Evolutionary conservation across 2,888 invertebrate species (phyloP), one percentile per base, ranked within the genome.

Genomic region (Diplazon laetatorius): DNA sequence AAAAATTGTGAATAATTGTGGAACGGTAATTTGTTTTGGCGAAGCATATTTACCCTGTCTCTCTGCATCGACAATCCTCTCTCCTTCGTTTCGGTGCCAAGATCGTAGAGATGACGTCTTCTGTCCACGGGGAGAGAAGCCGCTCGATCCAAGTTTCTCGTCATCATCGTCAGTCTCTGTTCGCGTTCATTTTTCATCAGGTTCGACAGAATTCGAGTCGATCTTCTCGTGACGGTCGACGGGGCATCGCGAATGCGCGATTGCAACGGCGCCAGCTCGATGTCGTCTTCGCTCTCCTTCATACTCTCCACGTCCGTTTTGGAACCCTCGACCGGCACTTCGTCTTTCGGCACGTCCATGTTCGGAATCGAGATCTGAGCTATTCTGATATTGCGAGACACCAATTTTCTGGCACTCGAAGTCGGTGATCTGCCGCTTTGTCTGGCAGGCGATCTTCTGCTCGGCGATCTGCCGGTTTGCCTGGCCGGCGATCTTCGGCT

Each of bases 91-190:
- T 84, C 86, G 1, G 52, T 63, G 9, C 72, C 60, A 66, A 82
- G 78, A 48, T 87, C 84, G 22, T 85, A 83, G 55, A 85, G 73
- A 8, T 82, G 81, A 70, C 42, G 78, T 69, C 87, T 89, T 48
- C 85, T 84, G 72, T 90, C 90, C 2, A 86, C 70, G 10, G 90
- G 90, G 48, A 91, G 76, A 5, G 90, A 91, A 10, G 85, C 87
- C 10, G 90, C 89, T 80, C 90, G 86, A 66, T 89, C 87, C 35
- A 84, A 80, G 48, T 78, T 84, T 77, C 87, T 85, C 3, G 82
- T 81, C 9, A 86, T 59, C 46, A 78, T 65, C 30, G 81, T 71
- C 50, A 85, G 72, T 70, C 82, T 85, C 57, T 86, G 83, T 1
- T 86, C 86, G 0, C 84, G 80, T 30, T 87, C 88, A 30, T 76